Conservation (phyloP, 2,113 vertebrate genomes). For the Nematolebias whitei region DNA sequence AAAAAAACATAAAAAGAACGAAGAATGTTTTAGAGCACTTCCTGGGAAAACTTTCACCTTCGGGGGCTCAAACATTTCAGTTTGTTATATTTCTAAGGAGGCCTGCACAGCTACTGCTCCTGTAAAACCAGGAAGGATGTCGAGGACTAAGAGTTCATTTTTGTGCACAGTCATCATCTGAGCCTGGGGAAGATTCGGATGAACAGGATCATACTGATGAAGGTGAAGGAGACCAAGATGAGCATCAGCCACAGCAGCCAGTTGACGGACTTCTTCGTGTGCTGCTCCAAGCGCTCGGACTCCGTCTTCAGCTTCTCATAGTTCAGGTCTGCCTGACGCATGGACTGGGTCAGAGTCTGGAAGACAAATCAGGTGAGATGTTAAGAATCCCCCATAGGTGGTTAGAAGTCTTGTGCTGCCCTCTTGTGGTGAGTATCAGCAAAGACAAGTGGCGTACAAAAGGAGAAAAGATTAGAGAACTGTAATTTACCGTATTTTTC, state of each 20-base stretch:
- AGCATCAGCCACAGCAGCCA: slow-evolving; percentile 98
- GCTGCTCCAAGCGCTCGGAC: slow-evolving; percentile 93
- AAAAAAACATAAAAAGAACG: slow-evolving; percentile 28
- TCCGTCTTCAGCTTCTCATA: slow-evolving; percentile 96
- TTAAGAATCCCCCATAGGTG: background rate
- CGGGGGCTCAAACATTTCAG: slow-evolving; percentile 35
- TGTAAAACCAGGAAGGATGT: slow-evolving; percentile 10
- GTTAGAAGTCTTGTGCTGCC: slow-evolving; percentile 17
- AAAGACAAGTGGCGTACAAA: background rate
- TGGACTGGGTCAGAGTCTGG: slow-evolving; percentile 91
- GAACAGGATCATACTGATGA: slow-evolving; percentile 98
- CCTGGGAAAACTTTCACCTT: slow-evolving; percentile 19
- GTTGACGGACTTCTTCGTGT: slow-evolving; percentile 96
- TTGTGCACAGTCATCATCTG: slow-evolving; percentile 78
- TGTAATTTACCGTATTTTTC: no score
- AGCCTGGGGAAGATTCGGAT: slow-evolving; percentile 94
- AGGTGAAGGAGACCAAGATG: slow-evolving; percentile 92
- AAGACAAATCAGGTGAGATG: background rate
- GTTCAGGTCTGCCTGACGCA: slow-evolving; percentile 93
- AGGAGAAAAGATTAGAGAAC: background rate
- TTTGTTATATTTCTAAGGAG: slow-evolving; percentile 6
- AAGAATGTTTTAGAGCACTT: slow-evolving; percentile 19
- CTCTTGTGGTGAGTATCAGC: slow-evolving; percentile 49
- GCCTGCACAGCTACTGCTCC: slow-evolving; percentile 12
- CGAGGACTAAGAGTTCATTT: slow-evolving; percentile 33